phyloP scores from a whole-genome alignment of 2,797 vertebrate genomes.

The Brachyrhaphis roseni region DNA sequence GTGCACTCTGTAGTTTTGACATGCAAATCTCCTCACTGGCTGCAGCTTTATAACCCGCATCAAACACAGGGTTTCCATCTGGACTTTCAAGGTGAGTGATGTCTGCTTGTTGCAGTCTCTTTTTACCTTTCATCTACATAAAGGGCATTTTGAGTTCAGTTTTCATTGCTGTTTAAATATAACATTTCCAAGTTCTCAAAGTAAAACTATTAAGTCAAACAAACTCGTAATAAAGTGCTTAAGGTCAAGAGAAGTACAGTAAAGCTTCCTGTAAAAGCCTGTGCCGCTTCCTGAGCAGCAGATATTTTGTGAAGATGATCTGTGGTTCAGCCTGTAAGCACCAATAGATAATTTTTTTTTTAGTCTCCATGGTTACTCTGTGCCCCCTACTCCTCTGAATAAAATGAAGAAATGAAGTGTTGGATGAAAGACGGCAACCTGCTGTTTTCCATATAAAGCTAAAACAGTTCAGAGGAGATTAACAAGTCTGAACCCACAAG shows the following conservation, averaged over 20 bases:
- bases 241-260: not conserved
- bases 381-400: constrained; percentile 12
- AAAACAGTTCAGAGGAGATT: not conserved
- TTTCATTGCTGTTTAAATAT: not conserved
- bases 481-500: not conserved
- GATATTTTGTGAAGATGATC: constrained; percentile 14
- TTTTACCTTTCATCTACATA: not conserved
- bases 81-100: constrained; percentile 65
- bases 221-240: constrained; percentile 1
- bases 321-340: constrained; percentile 18
- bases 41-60: not conserved
- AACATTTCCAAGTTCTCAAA: not conserved
- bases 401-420: constrained; percentile 33
- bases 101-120: not conserved
- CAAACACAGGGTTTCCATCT: constrained; percentile 4
- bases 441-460: not conserved
- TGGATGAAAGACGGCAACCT: not conserved
- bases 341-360: constrained; percentile 19
- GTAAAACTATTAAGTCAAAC: constrained; percentile 11
- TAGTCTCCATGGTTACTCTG: constrained; percentile 70
- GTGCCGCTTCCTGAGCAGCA: not conserved
- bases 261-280: not conserved
- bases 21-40: not conserved
- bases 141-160: constrained; percentile 8
- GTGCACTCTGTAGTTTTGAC: not conserved